Conservation (phyloP, 2,888 invertebrate genomes). For the Steinernema carpocapsae region DNA sequence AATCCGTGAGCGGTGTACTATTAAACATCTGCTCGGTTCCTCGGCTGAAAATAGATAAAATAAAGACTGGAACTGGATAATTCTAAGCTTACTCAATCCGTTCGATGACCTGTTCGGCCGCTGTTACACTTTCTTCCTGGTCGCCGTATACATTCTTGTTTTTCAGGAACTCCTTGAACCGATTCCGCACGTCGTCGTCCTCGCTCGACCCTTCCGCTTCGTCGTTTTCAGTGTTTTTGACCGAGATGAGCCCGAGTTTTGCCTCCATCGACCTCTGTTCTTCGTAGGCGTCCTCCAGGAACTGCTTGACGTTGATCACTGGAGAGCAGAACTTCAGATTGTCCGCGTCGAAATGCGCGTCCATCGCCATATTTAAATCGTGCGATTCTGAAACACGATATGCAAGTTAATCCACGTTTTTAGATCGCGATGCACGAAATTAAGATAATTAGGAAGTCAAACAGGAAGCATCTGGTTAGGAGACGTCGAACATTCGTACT, state of each 20-base stretch:
- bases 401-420: no score
- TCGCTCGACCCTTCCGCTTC: neutral
- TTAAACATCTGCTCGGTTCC: conserved; percentile 18
- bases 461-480: no score
- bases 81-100: neutral
- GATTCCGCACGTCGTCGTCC: neutral
- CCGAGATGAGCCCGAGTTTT: neutral
- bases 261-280: conserved; percentile 2
- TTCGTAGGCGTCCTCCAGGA: conserved; percentile 40
- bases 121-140: neutral
- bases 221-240: neutral
- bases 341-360: conserved; percentile 6
- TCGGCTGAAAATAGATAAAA: neutral
- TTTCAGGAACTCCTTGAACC: neutral
- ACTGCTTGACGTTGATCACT: conserved; percentile 45
- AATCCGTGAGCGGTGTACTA: conserved; percentile 8
- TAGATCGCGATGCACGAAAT: no score
- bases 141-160: neutral
- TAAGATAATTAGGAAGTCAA: no score
- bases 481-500: no score
- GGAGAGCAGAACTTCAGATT: conserved; percentile 40
- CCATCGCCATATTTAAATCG: neutral
- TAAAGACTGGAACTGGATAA: neutral
- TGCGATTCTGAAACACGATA: no score
- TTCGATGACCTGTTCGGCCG: conserved; percentile 5